Evolutionary conservation across 2,888 invertebrate species (phyloP), one percentile per base, ranked within the genome.

Genomic region (Hermaeophaga mercurialis): DNA sequence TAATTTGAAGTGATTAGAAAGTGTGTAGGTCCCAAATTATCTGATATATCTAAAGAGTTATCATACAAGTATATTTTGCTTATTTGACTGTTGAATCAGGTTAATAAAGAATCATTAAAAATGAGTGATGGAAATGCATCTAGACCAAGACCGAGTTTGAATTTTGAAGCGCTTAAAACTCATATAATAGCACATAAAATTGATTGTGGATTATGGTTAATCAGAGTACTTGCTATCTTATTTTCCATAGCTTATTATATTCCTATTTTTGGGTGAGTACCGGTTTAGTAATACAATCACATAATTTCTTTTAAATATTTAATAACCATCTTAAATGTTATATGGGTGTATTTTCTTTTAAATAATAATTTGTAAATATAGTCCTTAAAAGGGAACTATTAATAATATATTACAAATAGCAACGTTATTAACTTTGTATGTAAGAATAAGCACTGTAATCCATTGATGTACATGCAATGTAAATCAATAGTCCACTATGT

Each of bases 161-260:
- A 76, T 64, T 59, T 73, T 28, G 82, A 83, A 0, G 84, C 84
- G 12, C 77, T 93, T 36, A 87, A 87, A 71, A 82, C 85, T 31
- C 91, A 92, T 70, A 79, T 94, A 62, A 81, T 86, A 28, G 85
- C 85, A 41, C 90, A 96, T 75, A 94, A 93, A 82, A 85, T 96
- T 49, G 92, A 94, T 72, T 88, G 92, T 38, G 88, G 89, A 0
- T 80, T 96, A 54, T 96, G 96, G 93, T 84, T 87, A 11, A 90
- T 94, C 26, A 82, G 98, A 69, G 75, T 96, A 17, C 82, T 93
- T 56, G 91, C 94, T 1, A 85, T 97, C 18, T 72, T 93, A 11
- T 95, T 91, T 76, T 88, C 92, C 11, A 73, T 93, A 66, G 86
- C 87, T 72, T 97, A 95, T 79, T 81, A 96, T 45, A 75, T 96